Evolutionary conservation across 2,797 vertebrate species (phyloP), one percentile per base, ranked within the genome.

Genomic region (Hapalemur alaotrensis): DNA sequence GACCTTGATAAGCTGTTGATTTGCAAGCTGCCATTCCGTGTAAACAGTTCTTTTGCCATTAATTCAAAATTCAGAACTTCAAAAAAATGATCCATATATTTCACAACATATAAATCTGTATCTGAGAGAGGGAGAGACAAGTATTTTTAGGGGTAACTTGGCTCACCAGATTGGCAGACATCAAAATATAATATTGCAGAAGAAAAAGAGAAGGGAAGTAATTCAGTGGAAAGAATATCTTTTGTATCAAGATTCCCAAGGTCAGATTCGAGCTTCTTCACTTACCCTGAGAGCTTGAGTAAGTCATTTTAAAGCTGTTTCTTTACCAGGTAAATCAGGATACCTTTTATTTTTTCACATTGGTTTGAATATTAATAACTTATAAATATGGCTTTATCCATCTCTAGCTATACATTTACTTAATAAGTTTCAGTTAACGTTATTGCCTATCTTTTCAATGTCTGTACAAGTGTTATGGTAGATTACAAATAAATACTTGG

Each of bases 1-100:
- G 92, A 70, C 87, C 87, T 93, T 73, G 69, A 67, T 85, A 73
- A 83, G 25, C 25, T 67, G 7, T 94, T 63, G 30, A 63, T 93
- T 83, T 88, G 46, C 23, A 65, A 1, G 9, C 72, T 89, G 30
- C 28, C 23, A 18, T 87, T 90, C 20, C 50, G 30, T 30, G 9
- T 32, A 38, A 59, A 52, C 7, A 73, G 3, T 61, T 85, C 15
- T 67, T 48, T 63, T 22, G 8, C 48, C 11, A 35, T 88, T 35
- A 6, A 30, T 57, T 89, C 91, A 78, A 91, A 89, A 38, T 63
- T 41, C 54, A 82, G 72, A 23, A 54, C 50, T 89, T 93, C 54
- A 57, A 67, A 65, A 91, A 50, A 18, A 59, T 28, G 17, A 81
- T 32, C 7, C 7, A 38, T 15, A n/a, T 61, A 59, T 57, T 75